These are phyloP conservation scores for Zaprionus nigranus DNA, from an alignment of 1,140 invertebrate genomes.

Conservation along the genomic window DNA sequence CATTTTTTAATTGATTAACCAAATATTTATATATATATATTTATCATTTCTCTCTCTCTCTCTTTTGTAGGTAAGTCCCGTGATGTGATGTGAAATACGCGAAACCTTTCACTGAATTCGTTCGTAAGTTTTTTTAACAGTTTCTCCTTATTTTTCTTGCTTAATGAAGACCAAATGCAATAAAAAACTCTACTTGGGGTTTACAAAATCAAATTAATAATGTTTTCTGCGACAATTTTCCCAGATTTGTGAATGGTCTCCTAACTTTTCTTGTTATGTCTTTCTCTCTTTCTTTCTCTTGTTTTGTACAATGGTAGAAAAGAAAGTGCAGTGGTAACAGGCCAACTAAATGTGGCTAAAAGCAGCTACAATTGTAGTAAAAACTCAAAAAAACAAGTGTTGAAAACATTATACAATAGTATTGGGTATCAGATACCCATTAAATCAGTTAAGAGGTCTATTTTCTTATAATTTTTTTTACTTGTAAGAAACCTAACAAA, in stretches of 20 bases:
- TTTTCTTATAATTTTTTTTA: rapidly evolving
- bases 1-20: constrained; percentile 33
- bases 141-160: constrained; percentile 11
- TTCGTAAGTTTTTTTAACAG: constrained; percentile 22
- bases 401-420: background rate
- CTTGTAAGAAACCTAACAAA: no score
- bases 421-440: background rate
- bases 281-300: background rate
- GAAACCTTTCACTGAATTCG: constrained; percentile 35
- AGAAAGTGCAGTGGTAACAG: constrained; percentile 42
- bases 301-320: constrained; percentile 20
- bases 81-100: no score
- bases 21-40: constrained; percentile 36
- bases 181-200: background rate
- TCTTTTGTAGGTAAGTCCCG: constrained; percentile 70
- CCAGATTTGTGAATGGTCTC: constrained; percentile 19
- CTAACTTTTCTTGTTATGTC: background rate
- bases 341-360: constrained; percentile 36
- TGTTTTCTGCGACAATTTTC: constrained; percentile 45
- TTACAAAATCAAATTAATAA: constrained; percentile 41
- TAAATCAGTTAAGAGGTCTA: no score
- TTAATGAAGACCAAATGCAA: constrained; percentile 13
- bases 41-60: constrained; percentile 46
- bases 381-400: background rate
- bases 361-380: constrained; percentile 19